Evolutionary conservation across 2,797 vertebrate species (phyloP), one percentile per base, ranked within the genome.

Genomic region (Lepus townsendii): DNA sequence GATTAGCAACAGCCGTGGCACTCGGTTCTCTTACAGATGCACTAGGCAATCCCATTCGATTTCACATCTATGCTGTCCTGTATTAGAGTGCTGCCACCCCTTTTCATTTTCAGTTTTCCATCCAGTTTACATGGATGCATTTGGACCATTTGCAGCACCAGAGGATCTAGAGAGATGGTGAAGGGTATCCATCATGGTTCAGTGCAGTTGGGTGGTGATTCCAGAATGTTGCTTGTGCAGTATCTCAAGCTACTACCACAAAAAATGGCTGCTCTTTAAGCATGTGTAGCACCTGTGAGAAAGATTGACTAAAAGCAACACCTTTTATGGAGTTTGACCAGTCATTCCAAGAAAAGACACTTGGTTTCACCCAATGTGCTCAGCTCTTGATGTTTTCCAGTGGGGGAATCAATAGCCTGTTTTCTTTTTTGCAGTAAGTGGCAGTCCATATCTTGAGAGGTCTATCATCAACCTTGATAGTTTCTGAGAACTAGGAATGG

Each of bases 311-410:
- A 77, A 90, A 93, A 95, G 62, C 22, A 54, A 60, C n/a, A 76
- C 26, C 66, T 86, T 91, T 82, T 93, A 86, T 71, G 89, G 90
- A 88, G 68, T 75, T 82, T 17, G 2, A 68, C 86, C 30, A 94
- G 87, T 93, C 90, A 90, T 95, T 91, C 90, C 79, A 96, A 88
- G 87, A 95, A 95, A 78, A 93, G 78, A n/a, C 27, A 32, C 72
- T 76, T 84, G 66, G 85, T 84, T 96, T 89, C 63, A 13, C 38
- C 50, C 9, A 14, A 16, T 35, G 26, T n/a, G 54, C 30, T 84
- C 13, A 76, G 27, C 71, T 65, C 71, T 47, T 8, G 8, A 86
- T 52, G 24, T 42, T 72, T 5, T 14, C n/a, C 85, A n/a, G 32
- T 88, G 38, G 72, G 27, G 73, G 19, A 90, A 9, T 50, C 32